phyloP scores from a whole-genome alignment of 2,888 invertebrate genomes.

The Elmis aenea region DNA sequence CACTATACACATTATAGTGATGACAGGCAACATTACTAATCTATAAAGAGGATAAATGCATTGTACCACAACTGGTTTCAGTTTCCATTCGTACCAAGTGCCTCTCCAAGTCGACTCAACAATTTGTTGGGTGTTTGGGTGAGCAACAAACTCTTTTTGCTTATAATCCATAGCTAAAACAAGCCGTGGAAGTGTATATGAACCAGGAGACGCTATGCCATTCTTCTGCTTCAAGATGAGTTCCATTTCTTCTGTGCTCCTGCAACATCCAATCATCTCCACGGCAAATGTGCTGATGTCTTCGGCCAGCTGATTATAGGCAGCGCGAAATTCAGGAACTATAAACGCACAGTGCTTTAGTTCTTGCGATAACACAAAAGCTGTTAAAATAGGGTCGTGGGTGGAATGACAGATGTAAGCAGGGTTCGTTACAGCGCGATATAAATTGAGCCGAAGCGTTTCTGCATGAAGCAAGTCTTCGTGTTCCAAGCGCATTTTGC shows the following conservation, averaged over 20 bases:
- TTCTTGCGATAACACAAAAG: conserved; percentile 59
- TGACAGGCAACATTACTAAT: conserved; percentile 46
- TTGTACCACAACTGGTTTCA: conserved; percentile 32
- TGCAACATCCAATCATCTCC: conserved; percentile 58
- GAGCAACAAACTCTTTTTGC: conserved; percentile 71
- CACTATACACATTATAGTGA: conserved; percentile 46
- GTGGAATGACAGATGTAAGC: conserved; percentile 63
- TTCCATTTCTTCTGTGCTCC: conserved; percentile 67
- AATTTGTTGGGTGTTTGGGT: conserved; percentile 67
- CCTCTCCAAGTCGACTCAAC: conserved; percentile 65
- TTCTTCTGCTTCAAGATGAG: conserved; percentile 55
- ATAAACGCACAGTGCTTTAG: conserved; percentile 54
- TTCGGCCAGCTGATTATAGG: conserved; percentile 56
- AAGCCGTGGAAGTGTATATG: conserved; percentile 59
- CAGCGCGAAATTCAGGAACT: conserved; percentile 58
- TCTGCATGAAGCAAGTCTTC: conserved; percentile 55
- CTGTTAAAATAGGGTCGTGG: conserved; percentile 63
- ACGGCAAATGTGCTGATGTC: conserved; percentile 55
- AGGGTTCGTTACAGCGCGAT: conserved; percentile 63
- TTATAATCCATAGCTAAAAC: conserved; percentile 64
- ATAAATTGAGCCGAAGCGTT: conserved; percentile 57
- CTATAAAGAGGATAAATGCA: conserved; percentile 37
- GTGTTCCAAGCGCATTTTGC: conserved; percentile 45
- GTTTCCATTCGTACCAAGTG: conserved; percentile 44
- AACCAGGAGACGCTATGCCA: conserved; percentile 43